Conservation (phyloP, 2,797 vertebrate genomes). For the Smutsia temminckii region DNA sequence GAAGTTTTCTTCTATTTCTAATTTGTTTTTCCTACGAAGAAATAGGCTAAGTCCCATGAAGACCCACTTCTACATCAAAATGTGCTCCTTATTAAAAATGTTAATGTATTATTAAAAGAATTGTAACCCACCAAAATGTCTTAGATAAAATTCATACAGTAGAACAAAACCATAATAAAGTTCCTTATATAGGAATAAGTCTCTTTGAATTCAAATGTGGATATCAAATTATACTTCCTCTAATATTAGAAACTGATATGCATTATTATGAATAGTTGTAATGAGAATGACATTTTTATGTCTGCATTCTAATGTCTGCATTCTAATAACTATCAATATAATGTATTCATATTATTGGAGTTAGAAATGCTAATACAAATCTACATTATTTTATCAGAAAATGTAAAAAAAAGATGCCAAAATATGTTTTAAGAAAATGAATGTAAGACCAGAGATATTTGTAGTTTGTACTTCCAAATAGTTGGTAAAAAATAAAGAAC, state of each 20-base stretch:
- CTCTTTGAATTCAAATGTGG: conserved; percentile 5
- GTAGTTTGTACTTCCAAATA: conserved; percentile 30
- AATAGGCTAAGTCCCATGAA: background rate
- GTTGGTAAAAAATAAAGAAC: background rate
- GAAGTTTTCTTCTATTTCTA: background rate
- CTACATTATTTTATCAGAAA: conserved; percentile 39
- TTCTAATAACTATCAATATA: conserved; percentile 42
- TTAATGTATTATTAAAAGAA: conserved; percentile 7
- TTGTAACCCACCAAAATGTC: background rate
- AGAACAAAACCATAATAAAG: background rate
- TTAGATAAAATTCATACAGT: background rate
- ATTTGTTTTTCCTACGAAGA: background rate
- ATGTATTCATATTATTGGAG: background rate
- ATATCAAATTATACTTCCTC: background rate
- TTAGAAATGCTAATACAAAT: conserved; percentile 36
- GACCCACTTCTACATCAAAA: too few relatives aligned
- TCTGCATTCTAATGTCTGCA: background rate
- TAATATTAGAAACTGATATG: background rate
- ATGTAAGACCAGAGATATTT: background rate
- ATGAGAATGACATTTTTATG: background rate
- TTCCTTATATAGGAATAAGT: background rate
- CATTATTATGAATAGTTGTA: conserved; percentile 3
- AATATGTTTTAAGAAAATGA: conserved; percentile 59
- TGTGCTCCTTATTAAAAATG: conserved; percentile 30
- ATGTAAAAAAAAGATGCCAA: background rate